phyloP scores from a whole-genome alignment of 2,888 invertebrate genomes.

The Pammene aurita region DNA sequence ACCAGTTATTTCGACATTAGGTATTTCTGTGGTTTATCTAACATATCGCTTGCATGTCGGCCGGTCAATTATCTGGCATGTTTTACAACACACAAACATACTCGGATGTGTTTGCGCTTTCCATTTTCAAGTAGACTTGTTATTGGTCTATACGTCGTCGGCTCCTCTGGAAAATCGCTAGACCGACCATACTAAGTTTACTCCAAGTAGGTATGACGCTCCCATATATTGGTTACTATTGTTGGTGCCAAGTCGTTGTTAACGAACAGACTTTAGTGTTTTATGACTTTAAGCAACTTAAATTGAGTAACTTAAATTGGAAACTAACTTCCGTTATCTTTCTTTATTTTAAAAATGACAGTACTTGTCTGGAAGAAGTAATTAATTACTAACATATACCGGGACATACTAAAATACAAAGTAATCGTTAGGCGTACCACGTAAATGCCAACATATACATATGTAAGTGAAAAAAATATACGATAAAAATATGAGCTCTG shows the following conservation, averaged over 20 bases:
- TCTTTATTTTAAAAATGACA: neutral
- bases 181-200: no score
- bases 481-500: no score
- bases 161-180: constrained; percentile 25
- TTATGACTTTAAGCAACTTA: neutral
- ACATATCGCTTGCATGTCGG: constrained; percentile 36
- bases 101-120: constrained; percentile 57
- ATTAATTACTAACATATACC: no score
- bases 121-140: constrained; percentile 55
- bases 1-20: constrained; percentile 33
- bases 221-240: no score
- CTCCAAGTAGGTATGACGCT: no score
- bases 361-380: no score
- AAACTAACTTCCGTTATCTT: constrained; percentile 23
- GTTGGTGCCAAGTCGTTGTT: no score
- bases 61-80: constrained; percentile 50
- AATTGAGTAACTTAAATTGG: neutral
- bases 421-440: no score
- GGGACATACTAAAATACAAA: no score
- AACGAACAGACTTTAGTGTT: neutral
- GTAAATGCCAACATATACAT: no score
- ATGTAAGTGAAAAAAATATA: no score
- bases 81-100: constrained; percentile 55
- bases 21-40: constrained; percentile 34
- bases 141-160: constrained; percentile 34